phyloP scores from a whole-genome alignment of 2,113 vertebrate species.

The Eulacestoma nigropectus region DNA sequence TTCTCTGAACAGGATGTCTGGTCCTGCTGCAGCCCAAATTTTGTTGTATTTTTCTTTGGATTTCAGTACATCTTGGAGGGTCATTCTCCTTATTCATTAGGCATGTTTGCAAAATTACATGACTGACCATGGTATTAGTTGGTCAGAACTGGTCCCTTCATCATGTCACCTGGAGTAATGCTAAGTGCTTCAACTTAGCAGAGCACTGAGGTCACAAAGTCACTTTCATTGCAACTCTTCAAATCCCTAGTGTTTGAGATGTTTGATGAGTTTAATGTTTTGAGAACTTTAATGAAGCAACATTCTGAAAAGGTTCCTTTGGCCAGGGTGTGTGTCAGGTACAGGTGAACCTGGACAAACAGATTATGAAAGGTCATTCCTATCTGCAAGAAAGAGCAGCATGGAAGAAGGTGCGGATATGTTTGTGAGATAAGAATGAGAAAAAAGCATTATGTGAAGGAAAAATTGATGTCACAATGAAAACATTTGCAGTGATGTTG shows the following conservation, averaged over 20 bases:
- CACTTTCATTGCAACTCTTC: neutral
- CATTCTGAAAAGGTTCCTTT: neutral
- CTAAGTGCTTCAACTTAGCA: neutral
- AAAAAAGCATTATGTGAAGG: conserved; percentile 9
- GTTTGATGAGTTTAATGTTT: neutral
- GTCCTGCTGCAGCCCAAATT: conserved; percentile 30
- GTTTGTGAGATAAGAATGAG: conserved; percentile 30
- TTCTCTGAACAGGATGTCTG: conserved; percentile 62
- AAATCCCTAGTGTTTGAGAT: neutral
- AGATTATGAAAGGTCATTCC: neutral
- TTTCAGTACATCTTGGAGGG: conserved; percentile 31
- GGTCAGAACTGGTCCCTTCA: neutral
- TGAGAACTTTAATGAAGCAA: neutral
- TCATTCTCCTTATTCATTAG: neutral
- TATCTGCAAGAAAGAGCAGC: neutral
- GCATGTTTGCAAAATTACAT: neutral
- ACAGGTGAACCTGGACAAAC: neutral
- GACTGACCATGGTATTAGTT: neutral
- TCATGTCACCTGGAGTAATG: neutral
- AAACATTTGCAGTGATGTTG: conserved; percentile 27
- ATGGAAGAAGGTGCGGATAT: neutral
- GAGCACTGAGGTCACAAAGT: neutral
- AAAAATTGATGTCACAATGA: conserved; percentile 25
- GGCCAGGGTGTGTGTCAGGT: neutral
- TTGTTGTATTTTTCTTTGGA: conserved; percentile 24